phyloP scores from a whole-genome alignment of 2,113 vertebrate genomes.

The Hemichromis elongatus region DNA sequence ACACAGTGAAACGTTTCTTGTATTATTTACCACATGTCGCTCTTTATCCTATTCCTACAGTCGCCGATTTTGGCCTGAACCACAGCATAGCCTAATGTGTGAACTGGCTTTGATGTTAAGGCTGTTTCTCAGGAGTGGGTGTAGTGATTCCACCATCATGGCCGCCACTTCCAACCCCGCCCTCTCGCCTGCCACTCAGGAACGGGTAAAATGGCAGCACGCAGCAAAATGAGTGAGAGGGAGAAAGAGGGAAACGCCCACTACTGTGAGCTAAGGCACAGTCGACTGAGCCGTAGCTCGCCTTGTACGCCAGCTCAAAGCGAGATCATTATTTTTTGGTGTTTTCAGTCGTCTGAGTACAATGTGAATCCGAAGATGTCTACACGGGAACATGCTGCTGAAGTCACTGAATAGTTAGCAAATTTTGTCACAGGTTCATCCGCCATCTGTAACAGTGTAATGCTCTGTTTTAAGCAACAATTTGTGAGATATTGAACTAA shows the following conservation, averaged over 20 bases:
- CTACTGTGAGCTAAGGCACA: constrained; percentile 38
- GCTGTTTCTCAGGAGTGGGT: constrained; percentile 51
- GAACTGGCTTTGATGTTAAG: constrained; percentile 32
- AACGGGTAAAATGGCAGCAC: constrained; percentile 76
- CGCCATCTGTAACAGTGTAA: neutral
- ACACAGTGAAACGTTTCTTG: neutral
- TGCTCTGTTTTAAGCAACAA: neutral
- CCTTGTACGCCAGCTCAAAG: constrained; percentile 22
- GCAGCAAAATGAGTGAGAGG: constrained; percentile 61
- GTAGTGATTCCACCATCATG: constrained; percentile 62
- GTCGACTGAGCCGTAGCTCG: constrained; percentile 33
- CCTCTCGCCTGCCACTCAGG: constrained; percentile 68
- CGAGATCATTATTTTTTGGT: constrained; percentile 32
- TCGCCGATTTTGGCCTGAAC: constrained; percentile 3
- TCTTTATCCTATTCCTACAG: neutral
- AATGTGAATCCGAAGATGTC: neutral
- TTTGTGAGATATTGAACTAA: neutral
- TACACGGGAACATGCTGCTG: neutral
- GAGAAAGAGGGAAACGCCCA: constrained; percentile 56
- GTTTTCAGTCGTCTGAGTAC: neutral
- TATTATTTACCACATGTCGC: neutral
- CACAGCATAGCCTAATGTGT: neutral
- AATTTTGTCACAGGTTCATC: constrained; percentile 10
- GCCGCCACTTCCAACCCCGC: constrained; percentile 65
- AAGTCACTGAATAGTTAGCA: neutral